These are phyloP conservation scores for Acanthis flammea DNA, from an alignment of 2,797 vertebrate species.

Conservation along the genomic window DNA sequence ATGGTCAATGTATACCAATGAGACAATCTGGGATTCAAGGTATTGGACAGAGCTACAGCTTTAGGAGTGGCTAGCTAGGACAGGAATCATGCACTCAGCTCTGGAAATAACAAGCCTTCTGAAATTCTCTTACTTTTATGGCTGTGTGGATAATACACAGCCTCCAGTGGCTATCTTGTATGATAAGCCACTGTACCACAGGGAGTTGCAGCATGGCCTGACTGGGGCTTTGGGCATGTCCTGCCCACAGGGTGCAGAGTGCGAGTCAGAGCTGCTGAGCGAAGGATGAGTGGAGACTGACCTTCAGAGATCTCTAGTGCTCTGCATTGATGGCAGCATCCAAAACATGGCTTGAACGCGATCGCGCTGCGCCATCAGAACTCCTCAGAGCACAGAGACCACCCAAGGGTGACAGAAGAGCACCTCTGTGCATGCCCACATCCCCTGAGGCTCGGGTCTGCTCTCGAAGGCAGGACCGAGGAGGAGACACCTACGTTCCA, in stretches of 20 bases:
- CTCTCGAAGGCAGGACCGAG: not conserved
- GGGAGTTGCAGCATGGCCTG: not conserved
- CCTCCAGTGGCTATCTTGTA: not conserved
- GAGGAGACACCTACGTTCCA: slow-evolving; percentile 87
- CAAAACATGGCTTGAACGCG: not conserved
- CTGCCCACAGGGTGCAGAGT: not conserved
- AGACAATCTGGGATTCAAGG: not conserved
- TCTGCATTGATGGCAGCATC: not conserved
- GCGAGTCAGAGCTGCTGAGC: not conserved
- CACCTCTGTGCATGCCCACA: not conserved
- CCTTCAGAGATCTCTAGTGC: not conserved
- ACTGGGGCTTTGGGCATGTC: not conserved
- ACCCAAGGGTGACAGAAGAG: not conserved
- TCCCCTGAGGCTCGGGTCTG: not conserved
- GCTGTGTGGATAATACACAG: not conserved
- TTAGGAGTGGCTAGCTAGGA: not conserved
- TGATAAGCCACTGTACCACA: rapidly evolving
- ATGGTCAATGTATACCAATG: not conserved
- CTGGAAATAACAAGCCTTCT: not conserved
- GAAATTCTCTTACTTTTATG: not conserved
- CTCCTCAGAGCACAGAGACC: not conserved
- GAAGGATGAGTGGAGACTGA: not conserved
- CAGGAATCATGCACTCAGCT: not conserved
- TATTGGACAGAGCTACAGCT: not conserved
- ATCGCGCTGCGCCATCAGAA: not conserved